Evolutionary conservation across 2,113 vertebrate species (phyloP).

Genomic region (Lasiurus borealis): DNA sequence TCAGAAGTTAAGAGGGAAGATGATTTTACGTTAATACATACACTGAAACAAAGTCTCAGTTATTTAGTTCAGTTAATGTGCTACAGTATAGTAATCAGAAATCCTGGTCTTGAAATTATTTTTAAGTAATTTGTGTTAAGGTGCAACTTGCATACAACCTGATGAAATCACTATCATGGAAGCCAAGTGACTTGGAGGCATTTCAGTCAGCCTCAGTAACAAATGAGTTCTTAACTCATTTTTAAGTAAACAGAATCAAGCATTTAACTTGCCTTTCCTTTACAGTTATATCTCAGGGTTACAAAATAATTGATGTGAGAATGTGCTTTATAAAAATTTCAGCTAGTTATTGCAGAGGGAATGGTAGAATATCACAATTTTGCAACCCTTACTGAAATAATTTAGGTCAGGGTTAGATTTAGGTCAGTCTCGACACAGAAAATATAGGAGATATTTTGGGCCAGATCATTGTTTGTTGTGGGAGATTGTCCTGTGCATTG

Average conservation of each 20-base stretch:
- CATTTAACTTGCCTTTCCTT: background rate
- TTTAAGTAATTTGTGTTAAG: background rate
- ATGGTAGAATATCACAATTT: slow-evolving; percentile 26
- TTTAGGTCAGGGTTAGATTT: background rate
- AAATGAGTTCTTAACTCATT: background rate
- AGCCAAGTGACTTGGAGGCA: slow-evolving; percentile 25
- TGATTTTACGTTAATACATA: slow-evolving; percentile 1
- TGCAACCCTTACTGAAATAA: slow-evolving; percentile 6
- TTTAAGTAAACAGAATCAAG: slow-evolving; percentile 11
- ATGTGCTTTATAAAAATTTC: slow-evolving; percentile 16
- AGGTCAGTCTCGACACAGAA: background rate
- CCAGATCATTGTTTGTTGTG: slow-evolving; percentile 4
- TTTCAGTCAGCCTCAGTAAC: slow-evolving; percentile 7
- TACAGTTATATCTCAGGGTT: background rate
- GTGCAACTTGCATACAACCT: background rate
- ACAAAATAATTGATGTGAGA: slow-evolving; percentile 34
- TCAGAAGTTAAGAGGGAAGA: slow-evolving; percentile 31
- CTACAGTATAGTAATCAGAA: background rate
- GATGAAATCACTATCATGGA: background rate
- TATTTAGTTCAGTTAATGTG: background rate
- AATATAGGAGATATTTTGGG: background rate
- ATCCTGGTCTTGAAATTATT: slow-evolving; percentile 23
- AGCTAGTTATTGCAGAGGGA: background rate
- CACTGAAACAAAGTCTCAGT: slow-evolving; percentile 13
- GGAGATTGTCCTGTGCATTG: background rate